Base-by-base conservation (phyloP, 2,888 invertebrate genomes). In the Muschampia plurimacula region DNA sequence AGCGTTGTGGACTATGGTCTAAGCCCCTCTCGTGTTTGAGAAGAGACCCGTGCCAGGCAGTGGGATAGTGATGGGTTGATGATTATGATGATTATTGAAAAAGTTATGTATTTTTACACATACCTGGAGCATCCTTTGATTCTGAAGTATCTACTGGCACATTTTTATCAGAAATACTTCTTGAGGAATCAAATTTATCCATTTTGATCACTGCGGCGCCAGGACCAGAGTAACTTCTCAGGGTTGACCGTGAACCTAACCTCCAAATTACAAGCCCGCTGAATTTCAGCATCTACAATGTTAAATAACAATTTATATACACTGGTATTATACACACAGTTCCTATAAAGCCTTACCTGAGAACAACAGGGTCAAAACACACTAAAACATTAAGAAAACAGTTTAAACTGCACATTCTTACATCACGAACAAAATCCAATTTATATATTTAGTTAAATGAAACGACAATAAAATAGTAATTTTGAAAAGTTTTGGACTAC, bases 181-280 rank as follows among this genome's bases (percentile, higher is more conserved):
- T 84, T 57, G 86, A 78, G 13, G 84, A 72, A 12, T 89, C 89
- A 28, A 87, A 73, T 76, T 91, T 90, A 15, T 91, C 97, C 9
- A 96, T 97, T 57, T 96, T 97, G 22, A 97, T 97, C 60, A 97
- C 97, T 12, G 97, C 97, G 13, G 98, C 97, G 9, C 98, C 98
- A 83, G 98, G 97, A 49, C 84, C 84, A 0, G 91, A 89, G 76
- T 91, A 93, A 74, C 89, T 89, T 75, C 90, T 86, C 73, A 91
- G 69, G 65, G 82, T 82, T 13, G 88, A 84, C 80, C 91, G 85
- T 73, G 89, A 84, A 79, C 93, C 89, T 94, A 94, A 94, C 94
- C 94, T 94, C 94, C 90, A 93, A 93, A 93, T 85, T 62, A 92
- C 82, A 78, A 87, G 83, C 76, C 91, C 90, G 83, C 91, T 91